A percentile compares a stretch with the other conserved stretches of the same genome.
Conservation (phyloP, 2,888 invertebrate species). For the Pegoplata infirma region DNA sequence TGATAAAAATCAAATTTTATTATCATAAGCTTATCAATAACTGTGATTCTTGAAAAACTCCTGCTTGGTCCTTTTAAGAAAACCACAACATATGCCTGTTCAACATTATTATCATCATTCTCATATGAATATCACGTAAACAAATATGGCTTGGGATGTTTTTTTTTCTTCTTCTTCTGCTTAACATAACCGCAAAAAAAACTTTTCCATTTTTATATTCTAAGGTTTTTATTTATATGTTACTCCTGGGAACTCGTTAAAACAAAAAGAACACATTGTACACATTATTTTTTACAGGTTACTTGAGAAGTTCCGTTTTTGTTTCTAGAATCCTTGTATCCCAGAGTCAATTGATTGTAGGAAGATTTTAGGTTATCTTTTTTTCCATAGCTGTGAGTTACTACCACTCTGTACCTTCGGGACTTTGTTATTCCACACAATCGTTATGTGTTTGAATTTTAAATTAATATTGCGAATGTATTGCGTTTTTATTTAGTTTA, state of each 20-base stretch:
- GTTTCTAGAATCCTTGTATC: background rate
- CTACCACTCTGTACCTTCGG: slow-evolving; percentile 42
- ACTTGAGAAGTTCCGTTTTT: slow-evolving; percentile 48
- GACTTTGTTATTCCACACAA: slow-evolving; percentile 56
- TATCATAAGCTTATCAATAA: slow-evolving; percentile 31
- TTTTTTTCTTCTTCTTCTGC: slow-evolving; percentile 61
- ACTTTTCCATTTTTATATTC: slow-evolving; percentile 21
- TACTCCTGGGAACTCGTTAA: slow-evolving; percentile 75
- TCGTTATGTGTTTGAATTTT: slow-evolving; percentile 63
- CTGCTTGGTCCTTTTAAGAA: slow-evolving; percentile 1
- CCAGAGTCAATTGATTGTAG: background rate
- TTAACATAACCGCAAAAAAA: background rate
- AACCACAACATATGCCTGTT: slow-evolving; percentile 40
- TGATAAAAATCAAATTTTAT: slow-evolving; percentile 39
- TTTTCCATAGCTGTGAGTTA: background rate
- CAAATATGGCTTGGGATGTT: slow-evolving; percentile 65
- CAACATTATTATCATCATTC: slow-evolving; percentile 42
- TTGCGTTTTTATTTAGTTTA: slow-evolving; percentile 50
- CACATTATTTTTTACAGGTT: slow-evolving; percentile 50
- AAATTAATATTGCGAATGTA: slow-evolving; percentile 54
- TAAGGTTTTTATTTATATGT: slow-evolving; percentile 70
- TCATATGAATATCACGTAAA: slow-evolving; percentile 69
- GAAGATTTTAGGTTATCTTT: slow-evolving; percentile 1
- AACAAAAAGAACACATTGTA: slow-evolving; percentile 60
- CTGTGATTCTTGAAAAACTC: slow-evolving; percentile 20